Evolutionary conservation across 2,113 vertebrate genomes (phyloP).

Genomic region (Nannobrachium achirus): DNA sequence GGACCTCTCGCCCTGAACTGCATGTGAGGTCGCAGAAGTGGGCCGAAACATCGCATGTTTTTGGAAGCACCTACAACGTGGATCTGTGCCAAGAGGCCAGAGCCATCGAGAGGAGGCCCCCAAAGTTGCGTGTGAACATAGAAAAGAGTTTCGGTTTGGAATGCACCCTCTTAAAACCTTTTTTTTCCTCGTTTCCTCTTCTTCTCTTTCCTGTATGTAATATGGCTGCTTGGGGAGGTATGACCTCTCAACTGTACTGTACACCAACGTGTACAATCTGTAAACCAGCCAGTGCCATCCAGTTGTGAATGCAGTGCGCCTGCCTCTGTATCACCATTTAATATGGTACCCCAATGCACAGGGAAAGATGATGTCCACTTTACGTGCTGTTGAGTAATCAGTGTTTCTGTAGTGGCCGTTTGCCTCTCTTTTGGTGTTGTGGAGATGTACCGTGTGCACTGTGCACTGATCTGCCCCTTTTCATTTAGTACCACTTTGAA

Average conservation of each 20-base stretch:
- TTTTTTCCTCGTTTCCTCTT: no score
- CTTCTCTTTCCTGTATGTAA: slow-evolving; percentile 49
- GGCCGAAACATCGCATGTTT: no score
- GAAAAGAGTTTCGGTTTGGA: slow-evolving; percentile 10
- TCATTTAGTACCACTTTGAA: no score
- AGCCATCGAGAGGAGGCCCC: no score
- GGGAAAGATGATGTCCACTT: background rate
- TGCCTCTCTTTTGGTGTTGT: no score
- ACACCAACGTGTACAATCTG: background rate
- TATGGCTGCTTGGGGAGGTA: slow-evolving; percentile 47
- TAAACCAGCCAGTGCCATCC: slow-evolving; percentile 28
- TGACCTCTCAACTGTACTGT: slow-evolving; percentile 11
- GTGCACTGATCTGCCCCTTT: no score
- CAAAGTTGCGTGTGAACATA: no score
- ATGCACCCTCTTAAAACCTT: slow-evolving; percentile 18
- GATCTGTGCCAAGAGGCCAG: no score
- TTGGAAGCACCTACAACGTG: no score
- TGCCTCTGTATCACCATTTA: background rate
- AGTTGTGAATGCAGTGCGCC: slow-evolving; percentile 11
- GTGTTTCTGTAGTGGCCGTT: no score
- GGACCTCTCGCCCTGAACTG: background rate
- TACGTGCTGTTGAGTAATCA: no score
- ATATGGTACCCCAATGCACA: slow-evolving; percentile 11
- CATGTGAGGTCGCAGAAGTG: background rate
- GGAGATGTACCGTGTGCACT: no score